phyloP scores from a whole-genome alignment of 2,888 invertebrate species.

The Argyra leucocephala region DNA sequence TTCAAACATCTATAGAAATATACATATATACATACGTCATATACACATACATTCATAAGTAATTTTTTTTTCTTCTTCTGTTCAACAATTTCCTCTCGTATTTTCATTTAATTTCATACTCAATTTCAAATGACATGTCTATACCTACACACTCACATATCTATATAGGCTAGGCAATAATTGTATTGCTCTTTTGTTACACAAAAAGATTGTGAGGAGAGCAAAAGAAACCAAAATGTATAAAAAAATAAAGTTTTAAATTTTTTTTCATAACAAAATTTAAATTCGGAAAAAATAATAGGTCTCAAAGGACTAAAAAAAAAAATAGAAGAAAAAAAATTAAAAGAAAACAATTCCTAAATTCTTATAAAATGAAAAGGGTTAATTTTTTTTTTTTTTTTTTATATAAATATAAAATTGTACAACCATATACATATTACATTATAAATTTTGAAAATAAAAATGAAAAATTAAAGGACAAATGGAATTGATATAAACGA shows the following conservation, averaged over 20 bases:
- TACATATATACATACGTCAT: not conserved
- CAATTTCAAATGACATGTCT: not conserved
- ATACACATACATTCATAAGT: not conserved
- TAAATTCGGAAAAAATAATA: not conserved
- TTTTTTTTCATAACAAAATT: not conserved
- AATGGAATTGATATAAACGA: not conserved
- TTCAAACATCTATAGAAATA: not conserved
- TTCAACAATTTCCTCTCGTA: not conserved
- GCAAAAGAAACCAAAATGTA: not conserved
- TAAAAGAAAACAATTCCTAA: not conserved
- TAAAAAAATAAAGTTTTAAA: not conserved
- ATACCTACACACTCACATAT: too few relatives aligned
- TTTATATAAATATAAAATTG: too few relatives aligned
- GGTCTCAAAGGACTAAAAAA: not conserved
- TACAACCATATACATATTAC: too few relatives aligned
- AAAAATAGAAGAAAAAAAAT: not conserved
- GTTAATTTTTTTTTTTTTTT: not conserved
- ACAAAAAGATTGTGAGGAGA: not conserved
- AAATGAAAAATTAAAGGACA: too few relatives aligned
- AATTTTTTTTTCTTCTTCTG: not conserved
- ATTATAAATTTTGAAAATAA: too few relatives aligned
- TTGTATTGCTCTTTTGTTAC: not conserved
- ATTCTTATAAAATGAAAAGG: not conserved
- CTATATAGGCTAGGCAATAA: not conserved
- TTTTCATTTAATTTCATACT: not conserved